phyloP scores from a whole-genome alignment of 2,113 vertebrate species.

The Cololabis saira region DNA sequence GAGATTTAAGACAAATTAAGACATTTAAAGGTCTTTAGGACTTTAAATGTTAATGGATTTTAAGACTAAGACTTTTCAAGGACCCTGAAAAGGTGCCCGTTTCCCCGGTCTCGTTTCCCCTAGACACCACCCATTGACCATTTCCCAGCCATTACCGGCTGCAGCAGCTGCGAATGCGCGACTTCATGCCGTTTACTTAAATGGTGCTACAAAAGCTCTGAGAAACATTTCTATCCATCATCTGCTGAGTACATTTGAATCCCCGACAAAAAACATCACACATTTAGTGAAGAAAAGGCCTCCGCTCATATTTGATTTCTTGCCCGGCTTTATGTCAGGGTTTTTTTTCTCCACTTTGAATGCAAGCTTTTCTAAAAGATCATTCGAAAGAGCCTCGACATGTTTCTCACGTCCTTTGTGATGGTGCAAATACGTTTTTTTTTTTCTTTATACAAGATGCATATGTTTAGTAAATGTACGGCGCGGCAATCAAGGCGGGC shows the following conservation, averaged over 20 bases:
- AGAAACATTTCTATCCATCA: neutral
- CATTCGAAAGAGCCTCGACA: too few species aligned
- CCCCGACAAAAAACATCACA: neutral
- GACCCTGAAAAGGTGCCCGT: too few species aligned
- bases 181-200: too few species aligned
- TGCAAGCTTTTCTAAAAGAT: constrained; percentile 7
- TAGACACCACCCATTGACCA: too few species aligned
- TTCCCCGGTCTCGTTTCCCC: too few species aligned
- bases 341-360: neutral
- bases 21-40: too few species aligned
- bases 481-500: constrained; percentile 7
- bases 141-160: neutral
- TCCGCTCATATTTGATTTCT: neutral
- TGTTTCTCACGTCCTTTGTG: too few species aligned
- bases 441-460: neutral
- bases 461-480: constrained; percentile 39
- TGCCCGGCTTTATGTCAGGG: neutral
- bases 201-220: too few species aligned
- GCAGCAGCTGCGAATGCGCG: neutral
- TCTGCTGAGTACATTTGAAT: too few species aligned
- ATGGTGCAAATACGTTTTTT: neutral
- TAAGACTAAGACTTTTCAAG: too few species aligned
- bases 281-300: neutral
- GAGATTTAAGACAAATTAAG: too few species aligned
- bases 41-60: too few species aligned